phyloP scores from a whole-genome alignment of 2,888 invertebrate genomes.

The Nebria salina region DNA sequence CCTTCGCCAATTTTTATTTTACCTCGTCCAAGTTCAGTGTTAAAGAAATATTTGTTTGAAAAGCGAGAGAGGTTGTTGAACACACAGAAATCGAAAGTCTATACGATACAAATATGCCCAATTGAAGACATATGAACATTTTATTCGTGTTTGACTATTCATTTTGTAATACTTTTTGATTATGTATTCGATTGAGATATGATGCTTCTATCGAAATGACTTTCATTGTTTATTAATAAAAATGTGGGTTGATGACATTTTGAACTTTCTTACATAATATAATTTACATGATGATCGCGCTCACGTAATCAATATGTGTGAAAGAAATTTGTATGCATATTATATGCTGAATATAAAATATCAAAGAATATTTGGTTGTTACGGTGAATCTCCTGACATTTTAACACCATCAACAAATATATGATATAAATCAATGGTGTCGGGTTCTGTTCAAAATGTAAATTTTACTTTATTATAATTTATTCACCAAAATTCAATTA shows the following conservation, averaged over 20 bases:
- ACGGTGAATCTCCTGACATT: too few relatives aligned
- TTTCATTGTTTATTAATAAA: constrained; percentile 37
- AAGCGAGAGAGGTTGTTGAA: constrained; percentile 49
- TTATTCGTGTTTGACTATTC: constrained; percentile 14
- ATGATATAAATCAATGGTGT: too few relatives aligned
- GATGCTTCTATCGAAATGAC: constrained; percentile 3
- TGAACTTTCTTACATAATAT: constrained; percentile 37
- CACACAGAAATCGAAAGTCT: constrained; percentile 45
- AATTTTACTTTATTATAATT: too few relatives aligned
- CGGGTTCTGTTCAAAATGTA: too few relatives aligned
- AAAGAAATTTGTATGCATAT: not conserved
- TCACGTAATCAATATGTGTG: constrained; percentile 5
- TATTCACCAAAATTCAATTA: too few relatives aligned
- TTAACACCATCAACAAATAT: too few relatives aligned
- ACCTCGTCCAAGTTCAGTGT: constrained; percentile 52
- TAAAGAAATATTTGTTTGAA: constrained; percentile 51
- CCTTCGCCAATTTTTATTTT: constrained; percentile 33
- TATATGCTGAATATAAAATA: not conserved
- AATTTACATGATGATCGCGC: not conserved
- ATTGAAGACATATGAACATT: not conserved
- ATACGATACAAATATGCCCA: not conserved
- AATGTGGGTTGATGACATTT: constrained; percentile 39
- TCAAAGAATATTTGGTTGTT: too few relatives aligned
- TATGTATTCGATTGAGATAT: constrained; percentile 12
- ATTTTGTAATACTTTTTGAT: constrained; percentile 13